These are phyloP conservation scores for Mobula hypostoma DNA, from an alignment of 2,113 vertebrate species.

Conservation along the genomic window DNA sequence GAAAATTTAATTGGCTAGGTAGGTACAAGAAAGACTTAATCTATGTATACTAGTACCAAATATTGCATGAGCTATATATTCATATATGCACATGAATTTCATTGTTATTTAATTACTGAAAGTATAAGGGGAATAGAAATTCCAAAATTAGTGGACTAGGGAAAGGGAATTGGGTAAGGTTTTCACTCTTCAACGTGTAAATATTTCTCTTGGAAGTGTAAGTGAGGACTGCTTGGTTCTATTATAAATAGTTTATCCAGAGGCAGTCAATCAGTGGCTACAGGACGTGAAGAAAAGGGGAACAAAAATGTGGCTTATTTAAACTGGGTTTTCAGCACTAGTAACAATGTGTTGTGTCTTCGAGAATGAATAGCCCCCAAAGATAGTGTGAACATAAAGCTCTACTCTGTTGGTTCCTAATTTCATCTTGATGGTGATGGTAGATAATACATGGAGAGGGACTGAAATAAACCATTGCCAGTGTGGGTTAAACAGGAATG, in stretches of 20 bases:
- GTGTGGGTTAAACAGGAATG: not conserved
- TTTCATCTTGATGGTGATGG: not conserved
- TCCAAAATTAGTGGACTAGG: not conserved
- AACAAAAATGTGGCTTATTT: not conserved
- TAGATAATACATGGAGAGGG: not conserved
- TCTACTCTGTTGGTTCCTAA: not conserved
- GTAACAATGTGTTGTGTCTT: not conserved
- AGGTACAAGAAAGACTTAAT: not conserved
- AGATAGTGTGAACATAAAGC: too few species aligned
- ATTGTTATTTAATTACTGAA: not conserved
- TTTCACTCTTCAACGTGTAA: not conserved
- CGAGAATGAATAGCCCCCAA: not conserved
- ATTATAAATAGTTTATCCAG: too few species aligned
- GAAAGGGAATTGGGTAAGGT: not conserved
- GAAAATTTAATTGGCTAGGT: not conserved
- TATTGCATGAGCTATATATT: not conserved
- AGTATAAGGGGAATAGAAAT: not conserved
- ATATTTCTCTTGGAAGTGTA: not conserved
- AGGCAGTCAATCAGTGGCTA: not conserved
- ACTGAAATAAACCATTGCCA: not conserved
- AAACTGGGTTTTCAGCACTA: not conserved
- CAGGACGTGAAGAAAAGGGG: not conserved
- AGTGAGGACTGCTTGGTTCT: not conserved
- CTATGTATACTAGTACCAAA: not conserved
- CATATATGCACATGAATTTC: not conserved